Conservation (phyloP, 64 coral and sea anemone genomes). For the Dendrophyllia cribrosa region DNA sequence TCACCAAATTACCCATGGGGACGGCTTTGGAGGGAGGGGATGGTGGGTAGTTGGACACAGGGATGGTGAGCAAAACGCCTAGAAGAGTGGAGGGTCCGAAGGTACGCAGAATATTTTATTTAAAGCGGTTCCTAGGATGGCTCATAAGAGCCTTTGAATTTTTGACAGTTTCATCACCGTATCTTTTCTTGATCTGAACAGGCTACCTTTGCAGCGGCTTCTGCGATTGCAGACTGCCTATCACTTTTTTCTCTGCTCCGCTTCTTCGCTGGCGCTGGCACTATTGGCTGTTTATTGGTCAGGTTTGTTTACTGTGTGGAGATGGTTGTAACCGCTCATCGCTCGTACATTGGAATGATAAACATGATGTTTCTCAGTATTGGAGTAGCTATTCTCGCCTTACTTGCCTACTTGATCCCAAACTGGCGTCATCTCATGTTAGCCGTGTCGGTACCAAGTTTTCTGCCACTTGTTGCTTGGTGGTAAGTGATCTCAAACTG, state of each 20-base stretch:
- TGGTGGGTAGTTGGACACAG: too few relatives aligned
- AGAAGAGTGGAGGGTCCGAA: too few relatives aligned
- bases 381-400: constrained; percentile 65
- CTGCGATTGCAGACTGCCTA: constrained; percentile 79
- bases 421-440: constrained; percentile 79
- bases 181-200: neutral
- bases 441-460: constrained; percentile 59
- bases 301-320: constrained; percentile 90
- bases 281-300: constrained; percentile 76
- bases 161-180: too few relatives aligned
- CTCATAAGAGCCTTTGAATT: too few relatives aligned
- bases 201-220: constrained; percentile 12
- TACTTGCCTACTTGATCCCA: constrained; percentile 82
- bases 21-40: too few relatives aligned
- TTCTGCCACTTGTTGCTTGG: constrained; percentile 71
- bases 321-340: constrained; percentile 57
- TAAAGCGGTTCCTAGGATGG: too few relatives aligned
- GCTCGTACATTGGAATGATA: constrained; percentile 67
- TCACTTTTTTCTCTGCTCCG: constrained; percentile 83
- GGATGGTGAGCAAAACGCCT: too few relatives aligned
- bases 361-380: constrained; percentile 74
- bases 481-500: constrained; percentile 33
- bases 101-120: too few relatives aligned
- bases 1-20: too few relatives aligned
- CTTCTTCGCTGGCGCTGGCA: constrained; percentile 72